Conservation (phyloP, 2,888 invertebrate species). For the Rhamphomyia laevipes region DNA sequence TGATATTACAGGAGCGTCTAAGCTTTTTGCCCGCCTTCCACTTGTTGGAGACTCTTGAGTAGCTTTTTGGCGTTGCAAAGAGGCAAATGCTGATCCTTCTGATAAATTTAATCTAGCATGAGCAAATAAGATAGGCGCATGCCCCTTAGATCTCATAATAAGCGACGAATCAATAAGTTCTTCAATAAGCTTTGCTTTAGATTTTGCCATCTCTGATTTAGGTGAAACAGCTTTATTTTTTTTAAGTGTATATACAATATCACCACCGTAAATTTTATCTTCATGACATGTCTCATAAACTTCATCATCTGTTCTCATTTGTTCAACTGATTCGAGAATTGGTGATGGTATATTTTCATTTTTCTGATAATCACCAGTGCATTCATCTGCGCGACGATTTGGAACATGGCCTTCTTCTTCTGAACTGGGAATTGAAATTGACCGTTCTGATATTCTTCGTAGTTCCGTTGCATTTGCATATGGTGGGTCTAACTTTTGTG, state of each 20-base stretch:
- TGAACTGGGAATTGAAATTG: conserved; percentile 63
- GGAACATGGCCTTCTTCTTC: conserved; percentile 58
- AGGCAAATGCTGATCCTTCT: conserved; percentile 67
- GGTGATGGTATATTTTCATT: conserved; percentile 54
- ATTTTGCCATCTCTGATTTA: conserved; percentile 20
- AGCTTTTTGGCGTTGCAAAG: conserved; percentile 64
- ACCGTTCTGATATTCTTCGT: conserved; percentile 58
- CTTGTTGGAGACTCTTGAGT: conserved; percentile 61
- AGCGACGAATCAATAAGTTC: conserved; percentile 56
- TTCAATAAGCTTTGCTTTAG: conserved; percentile 49
- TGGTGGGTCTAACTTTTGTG: conserved; percentile 48
- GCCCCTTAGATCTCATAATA: conserved; percentile 54
- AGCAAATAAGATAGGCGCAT: conserved; percentile 67
- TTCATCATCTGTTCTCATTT: conserved; percentile 48
- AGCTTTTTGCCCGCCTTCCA: conserved; percentile 67
- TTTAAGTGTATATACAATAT: conserved; percentile 41
- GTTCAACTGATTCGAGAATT: conserved; percentile 48
- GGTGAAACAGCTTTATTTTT: conserved; percentile 16
- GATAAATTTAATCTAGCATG: conserved; percentile 69
- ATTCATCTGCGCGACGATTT: conserved; percentile 43
- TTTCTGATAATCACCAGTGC: conserved; percentile 46
- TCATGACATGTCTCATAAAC: conserved; percentile 32
- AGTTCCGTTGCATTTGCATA: conserved; percentile 54
- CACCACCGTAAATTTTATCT: conserved; percentile 44
- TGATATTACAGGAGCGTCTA: conserved; percentile 74